Evolutionary conservation across 2,113 vertebrate genomes (phyloP).

Genomic region (Aramus guarauna): DNA sequence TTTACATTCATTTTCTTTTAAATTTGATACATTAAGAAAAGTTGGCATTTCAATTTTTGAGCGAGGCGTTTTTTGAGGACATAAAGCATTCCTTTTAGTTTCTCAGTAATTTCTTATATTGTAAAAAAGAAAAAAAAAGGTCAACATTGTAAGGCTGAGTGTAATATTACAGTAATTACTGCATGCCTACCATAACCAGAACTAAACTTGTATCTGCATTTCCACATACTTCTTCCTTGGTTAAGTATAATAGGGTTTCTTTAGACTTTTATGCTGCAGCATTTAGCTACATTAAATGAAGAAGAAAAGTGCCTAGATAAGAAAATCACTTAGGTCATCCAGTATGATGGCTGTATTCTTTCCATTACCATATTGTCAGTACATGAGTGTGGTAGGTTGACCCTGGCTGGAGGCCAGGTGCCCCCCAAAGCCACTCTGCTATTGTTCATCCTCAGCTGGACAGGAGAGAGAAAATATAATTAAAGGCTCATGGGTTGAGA

Average conservation of each 20-base stretch:
- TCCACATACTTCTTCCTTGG: background rate
- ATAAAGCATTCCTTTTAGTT: background rate
- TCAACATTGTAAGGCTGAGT: background rate
- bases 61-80: background rate
- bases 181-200: background rate
- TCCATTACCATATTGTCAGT: background rate
- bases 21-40: background rate
- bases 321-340: background rate
- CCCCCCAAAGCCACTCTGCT: background rate
- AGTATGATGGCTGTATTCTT: background rate
- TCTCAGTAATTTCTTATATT: background rate
- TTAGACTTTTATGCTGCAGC: background rate
- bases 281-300: background rate
- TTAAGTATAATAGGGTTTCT: background rate
- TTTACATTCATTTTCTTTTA: background rate
- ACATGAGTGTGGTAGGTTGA: background rate
- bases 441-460: background rate
- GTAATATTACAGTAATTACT: background rate
- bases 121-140: background rate
- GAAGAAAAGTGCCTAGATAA: background rate
- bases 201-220: background rate
- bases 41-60: background rate
- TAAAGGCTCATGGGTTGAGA: too few species aligned
- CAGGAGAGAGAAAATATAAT: background rate
- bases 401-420: background rate